Conservation (phyloP, 2,797 vertebrate genomes). For the Cuculus canorus region DNA sequence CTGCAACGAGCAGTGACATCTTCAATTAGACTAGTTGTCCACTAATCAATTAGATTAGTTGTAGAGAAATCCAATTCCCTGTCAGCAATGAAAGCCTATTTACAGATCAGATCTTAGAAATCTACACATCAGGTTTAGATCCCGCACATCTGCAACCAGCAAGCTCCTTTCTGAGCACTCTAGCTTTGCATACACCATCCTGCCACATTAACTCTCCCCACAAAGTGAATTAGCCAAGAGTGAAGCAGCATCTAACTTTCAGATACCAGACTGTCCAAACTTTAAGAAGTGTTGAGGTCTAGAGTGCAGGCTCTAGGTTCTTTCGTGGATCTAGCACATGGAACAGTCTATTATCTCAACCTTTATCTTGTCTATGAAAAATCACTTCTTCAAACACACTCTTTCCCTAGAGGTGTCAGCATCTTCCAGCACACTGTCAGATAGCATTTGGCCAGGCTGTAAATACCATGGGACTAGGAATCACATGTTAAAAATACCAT, state of each 20-base stretch:
- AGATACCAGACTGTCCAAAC: not conserved
- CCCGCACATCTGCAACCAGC: not conserved
- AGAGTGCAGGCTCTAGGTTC: not conserved
- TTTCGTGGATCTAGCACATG: not conserved
- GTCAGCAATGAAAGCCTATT: not conserved
- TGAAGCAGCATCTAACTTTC: not conserved
- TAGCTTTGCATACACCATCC: not conserved
- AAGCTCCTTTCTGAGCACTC: not conserved
- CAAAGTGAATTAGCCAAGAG: not conserved
- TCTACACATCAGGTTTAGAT: not conserved
- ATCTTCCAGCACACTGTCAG: not conserved
- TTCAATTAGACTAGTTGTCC: not conserved
- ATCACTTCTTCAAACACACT: not conserved
- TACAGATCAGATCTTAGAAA: not conserved
- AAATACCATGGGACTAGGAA: not conserved
- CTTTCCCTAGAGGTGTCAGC: not conserved
- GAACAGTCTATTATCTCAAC: not conserved
- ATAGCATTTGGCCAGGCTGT: not conserved
- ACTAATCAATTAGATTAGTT: not conserved
- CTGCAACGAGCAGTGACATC: not conserved
- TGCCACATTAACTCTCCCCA: not conserved
- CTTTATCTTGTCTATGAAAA: not conserved
- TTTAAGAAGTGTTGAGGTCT: not conserved
- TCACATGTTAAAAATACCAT: not conserved
- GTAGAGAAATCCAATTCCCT: not conserved